Percentiles rank a stretch among this genome's conserved stretches.
Conservation (phyloP, 2,888 invertebrate species). For the Xestia rhomboidea region DNA sequence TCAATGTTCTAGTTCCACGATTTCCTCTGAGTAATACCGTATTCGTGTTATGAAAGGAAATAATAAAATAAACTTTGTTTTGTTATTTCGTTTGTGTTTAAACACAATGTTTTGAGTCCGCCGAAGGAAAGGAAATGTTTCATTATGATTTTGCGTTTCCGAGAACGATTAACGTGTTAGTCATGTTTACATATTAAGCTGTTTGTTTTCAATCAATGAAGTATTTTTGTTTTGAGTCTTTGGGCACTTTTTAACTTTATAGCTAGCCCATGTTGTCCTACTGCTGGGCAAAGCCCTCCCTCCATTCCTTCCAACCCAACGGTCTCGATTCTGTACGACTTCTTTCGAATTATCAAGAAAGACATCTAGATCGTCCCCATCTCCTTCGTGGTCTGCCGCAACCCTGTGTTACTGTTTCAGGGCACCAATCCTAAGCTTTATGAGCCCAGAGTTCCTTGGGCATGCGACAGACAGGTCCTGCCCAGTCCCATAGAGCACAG, state of each 20-base stretch:
- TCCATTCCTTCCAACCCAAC: too few relatives aligned
- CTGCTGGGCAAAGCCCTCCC: too few relatives aligned
- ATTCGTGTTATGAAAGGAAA: conserved; percentile 14
- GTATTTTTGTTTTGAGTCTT: neutral
- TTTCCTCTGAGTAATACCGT: conserved; percentile 1
- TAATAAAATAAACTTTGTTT: conserved; percentile 3
- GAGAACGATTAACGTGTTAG: conserved; percentile 30
- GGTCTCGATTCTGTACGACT: too few relatives aligned
- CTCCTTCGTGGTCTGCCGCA: too few relatives aligned
- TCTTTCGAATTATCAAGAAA: too few relatives aligned
- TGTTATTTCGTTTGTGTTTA: conserved; percentile 22
- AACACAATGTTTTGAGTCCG: conserved; percentile 27
- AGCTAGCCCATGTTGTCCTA: too few relatives aligned
- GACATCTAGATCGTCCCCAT: too few relatives aligned
- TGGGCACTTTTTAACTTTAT: neutral
- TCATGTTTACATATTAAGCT: conserved; percentile 13
- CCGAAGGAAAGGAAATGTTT: conserved; percentile 43
- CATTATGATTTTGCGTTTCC: conserved; percentile 35
- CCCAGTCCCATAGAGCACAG: too few relatives aligned
- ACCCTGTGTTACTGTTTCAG: too few relatives aligned
- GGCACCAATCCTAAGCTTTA: too few relatives aligned
- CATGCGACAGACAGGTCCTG: too few relatives aligned
- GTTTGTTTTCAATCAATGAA: conserved; percentile 36
- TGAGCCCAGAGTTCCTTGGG: too few relatives aligned
- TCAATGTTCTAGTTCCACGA: conserved; percentile 9